These are phyloP conservation scores for Strigops habroptila DNA, from an alignment of 2,113 vertebrate species.

Conservation along the genomic window DNA sequence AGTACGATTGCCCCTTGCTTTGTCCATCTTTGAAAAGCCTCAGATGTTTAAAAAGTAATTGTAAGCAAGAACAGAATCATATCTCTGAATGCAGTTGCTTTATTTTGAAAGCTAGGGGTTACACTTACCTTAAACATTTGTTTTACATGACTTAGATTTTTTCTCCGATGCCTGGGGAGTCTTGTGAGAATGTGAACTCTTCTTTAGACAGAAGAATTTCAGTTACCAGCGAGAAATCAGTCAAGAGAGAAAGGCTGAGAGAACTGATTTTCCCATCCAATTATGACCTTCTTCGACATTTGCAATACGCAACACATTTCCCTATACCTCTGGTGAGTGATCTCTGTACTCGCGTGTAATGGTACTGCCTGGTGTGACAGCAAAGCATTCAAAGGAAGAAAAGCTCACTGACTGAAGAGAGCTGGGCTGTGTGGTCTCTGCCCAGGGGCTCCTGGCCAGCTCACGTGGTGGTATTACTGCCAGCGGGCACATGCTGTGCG, in stretches of 20 bases:
- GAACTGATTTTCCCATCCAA: constrained; percentile 75
- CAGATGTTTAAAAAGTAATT: not conserved
- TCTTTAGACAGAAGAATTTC: constrained; percentile 68
- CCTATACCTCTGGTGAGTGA: constrained; percentile 74
- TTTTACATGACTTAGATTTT: constrained; percentile 76
- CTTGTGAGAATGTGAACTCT: constrained; percentile 66
- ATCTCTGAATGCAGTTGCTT: not conserved
- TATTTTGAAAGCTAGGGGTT: not conserved
- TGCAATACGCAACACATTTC: constrained; percentile 76
- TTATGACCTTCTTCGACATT: constrained; percentile 73
- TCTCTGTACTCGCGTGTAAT: not conserved
- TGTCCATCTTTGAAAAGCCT: not conserved
- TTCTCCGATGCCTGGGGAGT: constrained; percentile 73
- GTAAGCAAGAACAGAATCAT: not conserved
- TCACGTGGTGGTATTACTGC: accelerated
- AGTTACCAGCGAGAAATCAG: constrained; percentile 63
- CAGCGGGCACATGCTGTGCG: accelerated
- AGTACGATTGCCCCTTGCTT: not conserved
- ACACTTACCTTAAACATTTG: constrained; percentile 44
- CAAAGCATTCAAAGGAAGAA: not conserved
- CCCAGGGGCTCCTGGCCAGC: not conserved
- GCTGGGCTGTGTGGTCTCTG: not conserved
- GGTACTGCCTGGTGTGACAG: not conserved
- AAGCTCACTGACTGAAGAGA: not conserved
- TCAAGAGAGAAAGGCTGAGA: constrained; percentile 66